These are phyloP conservation scores for Agrilus planipennis DNA, from an alignment of 1,140 invertebrate species.

Conservation along the genomic window DNA sequence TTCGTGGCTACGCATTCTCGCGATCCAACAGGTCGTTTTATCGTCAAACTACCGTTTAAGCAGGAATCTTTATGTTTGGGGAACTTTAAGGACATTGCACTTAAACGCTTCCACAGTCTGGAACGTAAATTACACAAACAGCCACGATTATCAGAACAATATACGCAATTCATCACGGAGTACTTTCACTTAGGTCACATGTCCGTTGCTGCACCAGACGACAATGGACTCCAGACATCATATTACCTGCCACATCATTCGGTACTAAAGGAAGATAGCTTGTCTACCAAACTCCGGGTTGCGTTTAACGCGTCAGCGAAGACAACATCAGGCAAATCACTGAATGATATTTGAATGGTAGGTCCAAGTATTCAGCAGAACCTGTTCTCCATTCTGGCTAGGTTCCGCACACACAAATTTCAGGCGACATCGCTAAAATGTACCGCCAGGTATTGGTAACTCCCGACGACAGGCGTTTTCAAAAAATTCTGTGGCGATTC, in stretches of 20 bases:
- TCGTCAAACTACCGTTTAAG: conserved; percentile 11
- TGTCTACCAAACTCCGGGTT: conserved; percentile 25
- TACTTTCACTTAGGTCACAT: conserved; percentile 28
- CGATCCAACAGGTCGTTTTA: conserved; percentile 4
- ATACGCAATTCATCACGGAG: conserved; percentile 10
- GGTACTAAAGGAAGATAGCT: conserved; percentile 23
- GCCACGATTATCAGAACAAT: conserved; percentile 2
- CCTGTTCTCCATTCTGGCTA: conserved; percentile 28
- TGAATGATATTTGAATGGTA: conserved; percentile 19
- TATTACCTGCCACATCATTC: conserved; percentile 25
- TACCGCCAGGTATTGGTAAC: conserved; percentile 25
- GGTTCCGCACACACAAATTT: conserved; percentile 28
- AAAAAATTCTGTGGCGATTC: conserved; percentile 33
- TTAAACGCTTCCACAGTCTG: conserved; percentile 3
- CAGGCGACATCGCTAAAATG: conserved; percentile 32
- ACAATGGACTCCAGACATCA: not conserved
- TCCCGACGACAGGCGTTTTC: conserved; percentile 23
- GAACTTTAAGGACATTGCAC: conserved; percentile 5
- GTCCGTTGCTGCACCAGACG: not conserved
- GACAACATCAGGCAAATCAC: conserved; percentile 15
- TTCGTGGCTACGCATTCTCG: conserved; percentile 3
- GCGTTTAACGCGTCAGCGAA: conserved; percentile 14
- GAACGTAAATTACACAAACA: conserved; percentile 12
- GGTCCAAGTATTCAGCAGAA: conserved; percentile 21
- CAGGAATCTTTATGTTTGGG: conserved; percentile 7